phyloP scores from a whole-genome alignment of 2,797 vertebrate species.

The Buceros bicornis region DNA sequence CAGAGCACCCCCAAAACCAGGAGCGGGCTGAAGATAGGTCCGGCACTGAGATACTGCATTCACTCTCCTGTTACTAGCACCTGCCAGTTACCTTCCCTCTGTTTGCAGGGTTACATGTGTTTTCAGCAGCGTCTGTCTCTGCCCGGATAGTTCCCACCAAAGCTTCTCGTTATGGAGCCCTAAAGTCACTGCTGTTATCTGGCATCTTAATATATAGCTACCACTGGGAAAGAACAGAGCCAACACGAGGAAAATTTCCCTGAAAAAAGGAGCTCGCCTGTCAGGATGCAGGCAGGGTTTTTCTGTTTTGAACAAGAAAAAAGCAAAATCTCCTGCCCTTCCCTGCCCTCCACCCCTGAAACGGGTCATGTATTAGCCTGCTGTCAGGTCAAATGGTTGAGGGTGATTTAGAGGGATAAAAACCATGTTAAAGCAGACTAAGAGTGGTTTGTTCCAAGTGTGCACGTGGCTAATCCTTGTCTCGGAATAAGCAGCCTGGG shows the following conservation, averaged over 20 bases:
- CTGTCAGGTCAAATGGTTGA: slow-evolving; percentile 64
- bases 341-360: neutral
- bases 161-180: neutral
- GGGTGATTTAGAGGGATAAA: slow-evolving; percentile 67
- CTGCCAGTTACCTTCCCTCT: neutral
- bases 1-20: neutral
- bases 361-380: slow-evolving; percentile 24
- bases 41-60: neutral
- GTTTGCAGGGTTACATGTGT: neutral
- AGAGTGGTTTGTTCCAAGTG: slow-evolving; percentile 71
- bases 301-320: neutral
- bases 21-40: neutral
- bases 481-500: slow-evolving; percentile 43
- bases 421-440: slow-evolving; percentile 71
- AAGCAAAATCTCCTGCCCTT: slow-evolving; percentile 8
- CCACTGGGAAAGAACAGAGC: neutral
- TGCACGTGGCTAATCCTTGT: slow-evolving; percentile 71
- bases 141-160: neutral
- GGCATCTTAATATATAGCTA: neutral
- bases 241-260: neutral
- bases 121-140: neutral
- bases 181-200: slow-evolving; percentile 8
- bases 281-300: neutral
- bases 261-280: neutral
- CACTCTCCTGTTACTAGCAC: neutral